Evolutionary conservation across 2,113 vertebrate genomes (phyloP).

Genomic region (Raja brachyura): DNA sequence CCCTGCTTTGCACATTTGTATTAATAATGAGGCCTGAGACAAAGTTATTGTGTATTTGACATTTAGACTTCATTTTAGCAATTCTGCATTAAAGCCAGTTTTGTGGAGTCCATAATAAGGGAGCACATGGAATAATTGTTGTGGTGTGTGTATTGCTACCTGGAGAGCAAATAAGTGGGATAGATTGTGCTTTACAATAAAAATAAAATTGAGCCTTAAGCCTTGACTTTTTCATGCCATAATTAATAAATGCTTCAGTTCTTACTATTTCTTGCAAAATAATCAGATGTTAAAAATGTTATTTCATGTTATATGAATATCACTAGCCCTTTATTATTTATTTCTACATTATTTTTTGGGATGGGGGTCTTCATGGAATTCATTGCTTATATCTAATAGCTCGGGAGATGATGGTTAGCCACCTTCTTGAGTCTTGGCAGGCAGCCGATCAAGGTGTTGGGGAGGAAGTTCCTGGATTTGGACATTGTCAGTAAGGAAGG

Average conservation of each 20-base stretch:
- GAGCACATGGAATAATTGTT: neutral
- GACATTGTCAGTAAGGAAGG: too few species aligned
- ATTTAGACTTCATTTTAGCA: neutral
- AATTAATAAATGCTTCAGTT: neutral
- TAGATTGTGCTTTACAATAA: neutral
- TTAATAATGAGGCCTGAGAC: neutral
- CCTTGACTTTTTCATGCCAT: neutral
- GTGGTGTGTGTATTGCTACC: neutral
- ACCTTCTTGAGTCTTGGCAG: too few species aligned
- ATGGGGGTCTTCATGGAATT: too few species aligned
- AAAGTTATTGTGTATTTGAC: neutral
- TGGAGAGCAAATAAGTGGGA: neutral
- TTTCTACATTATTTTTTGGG: too few species aligned
- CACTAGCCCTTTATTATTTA: too few species aligned
- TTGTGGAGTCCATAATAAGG: neutral
- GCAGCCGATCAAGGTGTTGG: too few species aligned
- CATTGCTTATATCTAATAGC: too few species aligned
- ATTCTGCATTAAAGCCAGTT: neutral
- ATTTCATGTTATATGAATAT: too few species aligned
- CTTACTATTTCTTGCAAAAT: neutral
- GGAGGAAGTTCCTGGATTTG: too few species aligned
- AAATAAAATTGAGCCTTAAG: neutral
- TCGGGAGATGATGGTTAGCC: too few species aligned
- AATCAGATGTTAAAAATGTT: neutral
- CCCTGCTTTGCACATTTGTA: neutral